phyloP scores from a whole-genome alignment of 2,888 invertebrate species.

The Alloscopus bannaensis region DNA sequence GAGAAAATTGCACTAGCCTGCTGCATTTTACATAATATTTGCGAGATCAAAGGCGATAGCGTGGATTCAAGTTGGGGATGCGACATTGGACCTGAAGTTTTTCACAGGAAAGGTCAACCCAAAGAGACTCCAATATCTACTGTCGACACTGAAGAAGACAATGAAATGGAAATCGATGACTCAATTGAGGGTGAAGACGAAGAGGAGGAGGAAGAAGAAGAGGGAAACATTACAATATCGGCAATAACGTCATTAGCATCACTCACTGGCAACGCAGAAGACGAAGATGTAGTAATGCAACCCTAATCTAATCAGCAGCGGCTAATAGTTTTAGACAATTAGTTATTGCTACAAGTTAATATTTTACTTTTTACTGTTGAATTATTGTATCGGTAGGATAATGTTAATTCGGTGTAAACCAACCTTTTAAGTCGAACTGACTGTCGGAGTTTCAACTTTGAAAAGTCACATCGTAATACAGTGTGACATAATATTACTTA shows the following conservation, averaged over 20 bases:
- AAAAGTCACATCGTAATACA: too few relatives aligned
- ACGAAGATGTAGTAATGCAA: slow-evolving; percentile 26
- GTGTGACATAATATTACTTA: too few relatives aligned
- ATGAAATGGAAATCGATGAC: slow-evolving; percentile 29
- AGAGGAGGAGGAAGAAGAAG: not conserved
- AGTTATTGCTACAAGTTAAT: too few relatives aligned
- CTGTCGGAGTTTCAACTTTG: too few relatives aligned
- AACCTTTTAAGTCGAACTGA: too few relatives aligned
- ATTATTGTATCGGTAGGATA: too few relatives aligned
- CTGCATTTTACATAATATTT: slow-evolving; percentile 69
- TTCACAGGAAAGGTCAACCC: slow-evolving; percentile 41
- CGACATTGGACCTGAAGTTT: slow-evolving; percentile 55
- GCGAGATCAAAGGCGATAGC: slow-evolving; percentile 61
- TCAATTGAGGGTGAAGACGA: slow-evolving; percentile 2
- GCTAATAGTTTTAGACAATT: too few relatives aligned
- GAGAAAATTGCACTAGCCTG: slow-evolving; percentile 67
- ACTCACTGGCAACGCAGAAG: too few relatives aligned
- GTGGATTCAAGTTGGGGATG: slow-evolving; percentile 56
- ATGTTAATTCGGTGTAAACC: too few relatives aligned
- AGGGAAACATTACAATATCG: slow-evolving; percentile 3
- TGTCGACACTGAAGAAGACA: not conserved
- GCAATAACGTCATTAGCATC: slow-evolving; percentile 24
- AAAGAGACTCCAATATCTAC: slow-evolving; percentile 18
- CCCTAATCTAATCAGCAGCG: too few relatives aligned
- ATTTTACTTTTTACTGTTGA: too few relatives aligned